Evolutionary conservation across 2,113 vertebrate species (phyloP).

Genomic region (Pionites leucogaster): DNA sequence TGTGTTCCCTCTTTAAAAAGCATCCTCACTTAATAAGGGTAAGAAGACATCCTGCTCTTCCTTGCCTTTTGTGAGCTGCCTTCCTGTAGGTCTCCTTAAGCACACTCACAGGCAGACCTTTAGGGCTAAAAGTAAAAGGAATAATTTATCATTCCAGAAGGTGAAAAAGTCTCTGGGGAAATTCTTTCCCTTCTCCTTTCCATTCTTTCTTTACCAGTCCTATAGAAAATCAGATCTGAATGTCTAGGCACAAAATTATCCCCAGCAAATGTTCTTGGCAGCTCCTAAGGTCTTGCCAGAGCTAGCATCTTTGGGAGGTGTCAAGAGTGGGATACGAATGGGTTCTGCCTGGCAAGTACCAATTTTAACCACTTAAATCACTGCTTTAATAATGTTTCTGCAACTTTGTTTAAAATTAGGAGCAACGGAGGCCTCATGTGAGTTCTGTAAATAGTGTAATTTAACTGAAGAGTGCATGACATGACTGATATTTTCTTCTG

Average conservation of each 20-base stretch:
- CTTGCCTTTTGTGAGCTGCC: not conserved
- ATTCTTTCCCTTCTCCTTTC: not conserved
- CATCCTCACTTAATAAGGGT: not conserved
- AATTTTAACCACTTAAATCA: not conserved
- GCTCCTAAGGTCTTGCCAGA: not conserved
- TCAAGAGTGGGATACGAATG: accelerated
- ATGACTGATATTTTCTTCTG: not conserved
- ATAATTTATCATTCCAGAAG: not conserved
- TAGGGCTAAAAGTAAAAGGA: not conserved
- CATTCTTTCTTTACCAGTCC: not conserved
- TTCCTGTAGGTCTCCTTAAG: not conserved
- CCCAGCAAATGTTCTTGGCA: not conserved
- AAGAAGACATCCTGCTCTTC: not conserved
- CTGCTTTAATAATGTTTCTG: not conserved
- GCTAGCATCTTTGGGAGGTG: not conserved
- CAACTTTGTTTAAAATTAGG: not conserved
- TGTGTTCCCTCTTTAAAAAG: not conserved
- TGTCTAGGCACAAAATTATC: not conserved
- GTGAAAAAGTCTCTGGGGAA: not conserved
- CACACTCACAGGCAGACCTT: not conserved
- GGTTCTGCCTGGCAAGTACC: not conserved
- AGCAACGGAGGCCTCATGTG: not conserved
- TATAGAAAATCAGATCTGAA: not conserved
- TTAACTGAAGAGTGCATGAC: not conserved
- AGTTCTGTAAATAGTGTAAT: not conserved